A percentile compares a stretch with the other conserved stretches of the same genome.
These are phyloP conservation scores for Cephus nigrinus DNA, from an alignment of 2,888 invertebrate species.

Conservation along the genomic window DNA sequence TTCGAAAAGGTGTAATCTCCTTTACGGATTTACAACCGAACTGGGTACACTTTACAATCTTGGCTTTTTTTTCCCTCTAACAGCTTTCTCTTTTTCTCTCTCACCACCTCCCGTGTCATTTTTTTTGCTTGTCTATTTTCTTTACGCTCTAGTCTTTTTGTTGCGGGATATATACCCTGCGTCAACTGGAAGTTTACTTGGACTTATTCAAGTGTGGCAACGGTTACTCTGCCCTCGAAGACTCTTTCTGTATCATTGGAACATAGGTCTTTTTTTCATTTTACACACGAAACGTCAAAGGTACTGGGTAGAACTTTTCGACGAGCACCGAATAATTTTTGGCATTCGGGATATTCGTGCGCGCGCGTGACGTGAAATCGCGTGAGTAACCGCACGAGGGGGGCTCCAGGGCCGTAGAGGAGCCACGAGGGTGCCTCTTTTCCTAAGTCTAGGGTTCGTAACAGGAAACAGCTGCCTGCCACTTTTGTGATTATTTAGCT, in stretches of 20 bases:
- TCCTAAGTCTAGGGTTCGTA: slow-evolving; percentile 35
- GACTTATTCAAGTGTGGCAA: not conserved
- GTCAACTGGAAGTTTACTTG: slow-evolving; percentile 19
- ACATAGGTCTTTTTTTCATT: not conserved
- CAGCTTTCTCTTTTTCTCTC: slow-evolving; percentile 14
- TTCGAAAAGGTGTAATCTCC: slow-evolving; percentile 43
- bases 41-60: not conserved
- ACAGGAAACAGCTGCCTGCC: slow-evolving; percentile 57
- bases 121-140: slow-evolving; percentile 8
- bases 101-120: slow-evolving; percentile 8
- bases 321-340: not conserved
- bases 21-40: slow-evolving; percentile 34
- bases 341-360: not conserved
- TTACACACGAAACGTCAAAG: slow-evolving; percentile 10
- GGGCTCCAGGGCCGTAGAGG: slow-evolving; percentile 6
- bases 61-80: not conserved
- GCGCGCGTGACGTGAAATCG: not conserved
- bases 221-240: slow-evolving; percentile 1
- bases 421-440: slow-evolving; percentile 16
- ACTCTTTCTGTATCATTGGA: slow-evolving; percentile 2
- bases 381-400: not conserved
- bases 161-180: slow-evolving; percentile 11
- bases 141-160: slow-evolving; percentile 14
- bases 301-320: slow-evolving; percentile 7
- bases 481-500: slow-evolving; percentile 44